Evolutionary conservation across 2,797 vertebrate genomes (phyloP), one percentile per base, ranked within the genome.

Genomic region (Thaleichthys pacificus): DNA sequence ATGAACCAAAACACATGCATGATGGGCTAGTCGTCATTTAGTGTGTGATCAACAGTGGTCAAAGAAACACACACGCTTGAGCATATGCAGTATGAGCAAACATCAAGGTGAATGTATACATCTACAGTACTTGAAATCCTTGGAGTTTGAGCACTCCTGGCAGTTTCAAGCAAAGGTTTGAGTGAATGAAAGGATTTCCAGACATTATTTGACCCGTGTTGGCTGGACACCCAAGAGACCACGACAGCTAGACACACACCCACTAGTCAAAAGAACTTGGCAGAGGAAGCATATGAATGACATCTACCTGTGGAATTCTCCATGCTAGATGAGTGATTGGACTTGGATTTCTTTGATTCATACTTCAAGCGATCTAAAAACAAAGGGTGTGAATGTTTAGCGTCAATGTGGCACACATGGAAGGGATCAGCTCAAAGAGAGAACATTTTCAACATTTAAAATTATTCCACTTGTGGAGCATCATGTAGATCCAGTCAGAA

Each of bases 341-440:
- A 94, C 91, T 93, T 96, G 88, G 94, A 96, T 92, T 95, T 97
- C 93, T 97, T 97, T 79, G 96, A 98, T 85, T 99, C 97, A 9
- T 97, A 97, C 92, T 97, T 99, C 92, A 98, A 91, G 82, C 97
- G 97, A 95, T 99, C 97, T 99, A 93, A 87, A 95, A 47, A 95
- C 85, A 92, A 69, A 91, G 80, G 91, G 78, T 88, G 82, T 77
- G 84, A 75, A 87, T 80, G 81, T 92, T 90, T 77, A 84, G 61
- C 8, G 22, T 32, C 62, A 38, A 35, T 21, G 17, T n/a, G 12
- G n/a, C 11, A 47, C 19, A 65, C 35, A 47, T 14, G 63, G n/a
- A 4, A 66, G 35, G 17, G 21, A 47, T 38, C 14, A 66, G 42
- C 63, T 65, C 17, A 64, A 21, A 64, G 61, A 63, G 17, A 62